A percentile compares a stretch with the other conserved stretches of the same genome.
These are phyloP conservation scores for Himantopus leucocephalus DNA, from an alignment of 2,113 vertebrate species.

Conservation along the genomic window DNA sequence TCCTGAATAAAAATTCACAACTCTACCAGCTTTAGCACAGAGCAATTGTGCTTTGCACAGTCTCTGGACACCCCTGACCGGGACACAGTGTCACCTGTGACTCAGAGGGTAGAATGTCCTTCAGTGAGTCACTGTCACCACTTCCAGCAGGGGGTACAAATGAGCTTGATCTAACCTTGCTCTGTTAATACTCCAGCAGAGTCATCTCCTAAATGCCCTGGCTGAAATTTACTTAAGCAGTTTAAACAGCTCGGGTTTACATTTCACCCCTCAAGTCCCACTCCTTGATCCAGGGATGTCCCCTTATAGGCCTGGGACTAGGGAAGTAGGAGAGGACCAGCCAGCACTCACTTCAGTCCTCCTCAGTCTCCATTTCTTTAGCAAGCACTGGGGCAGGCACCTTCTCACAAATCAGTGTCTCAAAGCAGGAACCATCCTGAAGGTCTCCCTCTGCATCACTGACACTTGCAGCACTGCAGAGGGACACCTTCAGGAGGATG, in stretches of 20 bases:
- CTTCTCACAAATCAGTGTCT: background rate
- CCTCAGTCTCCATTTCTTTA: background rate
- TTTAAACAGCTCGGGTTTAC: background rate
- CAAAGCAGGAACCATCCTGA: background rate
- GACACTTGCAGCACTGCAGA: background rate
- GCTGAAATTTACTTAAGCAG: background rate
- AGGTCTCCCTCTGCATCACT: background rate
- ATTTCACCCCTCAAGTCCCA: background rate
- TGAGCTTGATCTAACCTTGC: background rate
- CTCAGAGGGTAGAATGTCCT: background rate
- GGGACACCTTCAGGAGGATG: background rate
- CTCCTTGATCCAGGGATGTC: background rate
- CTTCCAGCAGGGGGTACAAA: background rate
- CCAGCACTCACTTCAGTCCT: background rate
- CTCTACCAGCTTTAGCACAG: background rate
- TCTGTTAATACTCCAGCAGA: background rate
- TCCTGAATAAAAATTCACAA: background rate
- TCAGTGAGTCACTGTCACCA: background rate
- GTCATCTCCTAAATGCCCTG: background rate
- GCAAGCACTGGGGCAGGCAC: background rate
- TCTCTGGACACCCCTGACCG: background rate
- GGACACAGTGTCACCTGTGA: background rate
- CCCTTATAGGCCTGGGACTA: background rate
- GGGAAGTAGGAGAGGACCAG: background rate
- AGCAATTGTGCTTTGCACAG: background rate